Percentiles rank a stretch among this genome's conserved stretches.
phyloP scores from a whole-genome alignment of 2,797 vertebrate species.

The Malacoctenus gilli region DNA sequence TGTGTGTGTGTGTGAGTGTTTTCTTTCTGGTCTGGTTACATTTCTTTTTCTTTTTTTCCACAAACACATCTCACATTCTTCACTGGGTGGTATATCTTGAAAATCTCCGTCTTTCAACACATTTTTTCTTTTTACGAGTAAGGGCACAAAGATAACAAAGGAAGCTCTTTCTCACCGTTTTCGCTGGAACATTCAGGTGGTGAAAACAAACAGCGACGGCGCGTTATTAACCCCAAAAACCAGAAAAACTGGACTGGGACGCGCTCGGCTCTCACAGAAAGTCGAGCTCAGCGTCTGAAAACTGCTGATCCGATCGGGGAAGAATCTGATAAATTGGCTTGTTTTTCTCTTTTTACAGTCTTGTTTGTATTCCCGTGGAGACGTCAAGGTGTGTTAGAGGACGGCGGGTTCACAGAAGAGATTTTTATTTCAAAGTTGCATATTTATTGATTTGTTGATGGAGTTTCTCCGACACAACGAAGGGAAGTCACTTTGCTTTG shows the following conservation, averaged over 20 bases:
- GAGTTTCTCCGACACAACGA: too few relatives aligned
- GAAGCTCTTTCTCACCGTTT: constrained; percentile 60
- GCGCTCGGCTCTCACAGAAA: constrained; percentile 13
- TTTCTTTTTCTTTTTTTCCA: constrained; percentile 42
- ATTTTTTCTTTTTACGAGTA: constrained; percentile 26
- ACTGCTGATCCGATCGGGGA: constrained; percentile 38
- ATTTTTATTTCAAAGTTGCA: too few relatives aligned
- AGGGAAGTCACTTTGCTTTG: too few relatives aligned
- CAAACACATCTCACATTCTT: constrained; percentile 61
- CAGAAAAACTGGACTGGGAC: constrained; percentile 69
- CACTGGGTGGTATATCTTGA: constrained; percentile 26
- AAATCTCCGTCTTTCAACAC: constrained; percentile 58
- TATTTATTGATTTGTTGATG: too few relatives aligned
- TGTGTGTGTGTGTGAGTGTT: too few relatives aligned
- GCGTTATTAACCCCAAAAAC: constrained; percentile 66
- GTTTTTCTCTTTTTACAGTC: too few relatives aligned
- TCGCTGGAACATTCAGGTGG: constrained; percentile 57
- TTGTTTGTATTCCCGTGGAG: constrained; percentile 4
- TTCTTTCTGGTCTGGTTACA: constrained; percentile 45
- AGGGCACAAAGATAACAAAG: constrained; percentile 56
- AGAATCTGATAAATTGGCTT: constrained; percentile 1
- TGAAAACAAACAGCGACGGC: constrained; percentile 52
- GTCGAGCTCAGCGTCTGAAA: constrained; percentile 19
- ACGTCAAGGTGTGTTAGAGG: not conserved
- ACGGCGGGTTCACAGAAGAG: too few relatives aligned